Evolutionary conservation across 2,888 invertebrate species (phyloP), one percentile per base, ranked within the genome.

Genomic region (Leptinotarsa rubiginosa): DNA sequence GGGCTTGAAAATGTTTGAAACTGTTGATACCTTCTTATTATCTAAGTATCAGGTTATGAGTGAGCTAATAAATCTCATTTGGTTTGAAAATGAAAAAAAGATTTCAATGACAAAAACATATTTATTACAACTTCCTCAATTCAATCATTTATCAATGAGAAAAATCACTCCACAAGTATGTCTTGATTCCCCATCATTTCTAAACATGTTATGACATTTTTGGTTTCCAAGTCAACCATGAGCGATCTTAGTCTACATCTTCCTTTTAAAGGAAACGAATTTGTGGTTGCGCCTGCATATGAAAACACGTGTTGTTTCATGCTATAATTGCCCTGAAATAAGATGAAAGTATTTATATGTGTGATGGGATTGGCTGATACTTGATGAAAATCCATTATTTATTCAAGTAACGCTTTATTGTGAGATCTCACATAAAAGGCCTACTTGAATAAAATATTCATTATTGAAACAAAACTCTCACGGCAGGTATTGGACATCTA

Each of bases 401-500:
- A 54, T 54, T 54, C 54, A 18, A 16, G 50, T 16, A 50, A 13
- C n/a, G 31, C 31, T 7, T 31, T 1, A 31, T 31, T 31, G 31
- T 31, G 31, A 31, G 5, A 31, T 31, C 31, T 5, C 5, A 31
- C 25, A 31, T 5, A 5, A 5, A 41, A 41, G 41, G 41, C 41
- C 10, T 41, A 0, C 41, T 41, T 41, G 41, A 41, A 41, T 41
- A 10, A 10, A 41, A 10, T 10, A 41, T 50, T 68, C 50, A 22
- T 10, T 7, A 1, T 54, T 47, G 65, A 50, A 62, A n/a, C 12
- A 31, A 5, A 62, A 31, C 15, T 47, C 72, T 76, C 69, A 78
- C 80, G 15, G 77, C 64, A 20, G 79, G 78, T 67, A 78, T 75
- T 15, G 81, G 81, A 67, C 81, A 81, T 18, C 75, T 66, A 16